Percentiles rank a stretch among this genome's conserved stretches.
Conservation (phyloP, 2,888 invertebrate genomes). For the Temnothorax rugatulus region DNA sequence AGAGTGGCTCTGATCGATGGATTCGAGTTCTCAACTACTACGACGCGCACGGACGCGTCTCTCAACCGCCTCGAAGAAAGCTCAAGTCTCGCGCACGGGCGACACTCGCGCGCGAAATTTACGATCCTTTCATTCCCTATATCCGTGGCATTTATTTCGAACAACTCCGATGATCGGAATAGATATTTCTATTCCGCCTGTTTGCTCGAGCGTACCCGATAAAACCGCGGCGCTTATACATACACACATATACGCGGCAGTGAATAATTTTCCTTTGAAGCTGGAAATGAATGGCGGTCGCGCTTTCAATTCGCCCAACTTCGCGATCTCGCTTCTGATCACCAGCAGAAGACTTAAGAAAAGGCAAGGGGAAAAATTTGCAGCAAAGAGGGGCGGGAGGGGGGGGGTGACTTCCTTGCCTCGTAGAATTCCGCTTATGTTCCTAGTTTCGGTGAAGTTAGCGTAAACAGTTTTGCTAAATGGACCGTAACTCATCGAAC, state of each 20-base stretch:
- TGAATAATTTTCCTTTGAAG: constrained; percentile 9
- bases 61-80: constrained; percentile 66
- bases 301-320: constrained; percentile 8
- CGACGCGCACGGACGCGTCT: constrained; percentile 44
- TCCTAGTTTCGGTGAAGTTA: constrained; percentile 44
- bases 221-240: background rate
- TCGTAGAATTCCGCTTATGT: constrained; percentile 50
- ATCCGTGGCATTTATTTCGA: constrained; percentile 49
- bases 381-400: background rate
- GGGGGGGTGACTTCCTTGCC: constrained; percentile 3
- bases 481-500: constrained; percentile 56
- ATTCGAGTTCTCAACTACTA: constrained; percentile 75
- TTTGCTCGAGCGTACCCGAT: background rate
- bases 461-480: constrained; percentile 56
- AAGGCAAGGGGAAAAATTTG: constrained; percentile 12
- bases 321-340: constrained; percentile 23
- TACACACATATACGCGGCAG: background rate
- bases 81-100: constrained; percentile 62
- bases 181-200: constrained; percentile 38
- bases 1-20: constrained; percentile 78
- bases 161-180: constrained; percentile 39
- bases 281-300: constrained; percentile 7
- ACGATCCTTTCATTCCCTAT: constrained; percentile 64
- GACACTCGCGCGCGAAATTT: constrained; percentile 69
- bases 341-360: background rate